These are phyloP conservation scores for Luidia sarsii DNA, from an alignment of 53 echinoderm and acorn worm species.

Conservation along the genomic window DNA sequence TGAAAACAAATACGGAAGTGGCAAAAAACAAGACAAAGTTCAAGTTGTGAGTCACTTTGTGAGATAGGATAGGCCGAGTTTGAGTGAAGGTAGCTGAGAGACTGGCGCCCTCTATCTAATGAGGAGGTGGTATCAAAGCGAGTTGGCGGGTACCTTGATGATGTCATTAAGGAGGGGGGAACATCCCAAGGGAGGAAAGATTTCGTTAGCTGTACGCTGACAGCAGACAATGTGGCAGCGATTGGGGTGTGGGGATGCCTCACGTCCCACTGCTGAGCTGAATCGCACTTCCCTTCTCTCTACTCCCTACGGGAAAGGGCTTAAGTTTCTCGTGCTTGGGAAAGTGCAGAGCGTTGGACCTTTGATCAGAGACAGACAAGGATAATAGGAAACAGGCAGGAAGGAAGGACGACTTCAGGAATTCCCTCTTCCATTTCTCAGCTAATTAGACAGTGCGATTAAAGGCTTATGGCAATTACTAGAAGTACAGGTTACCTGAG, in stretches of 20 bases:
- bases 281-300: conserved; percentile 34
- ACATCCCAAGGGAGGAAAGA: conserved; percentile 25
- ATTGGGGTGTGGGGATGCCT: conserved; percentile 46
- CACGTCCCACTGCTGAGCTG: conserved; percentile 2
- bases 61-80: background rate
- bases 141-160: conserved; percentile 25
- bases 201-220: conserved; percentile 37
- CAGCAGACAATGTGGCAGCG: conserved; percentile 51
- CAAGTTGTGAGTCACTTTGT: conserved; percentile 29
- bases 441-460: conserved; percentile 18
- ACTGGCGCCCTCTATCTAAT: conserved; percentile 28
- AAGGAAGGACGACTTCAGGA: conserved; percentile 46
- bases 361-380: conserved; percentile 22
- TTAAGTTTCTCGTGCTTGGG: background rate
- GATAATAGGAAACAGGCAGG: conserved; percentile 54
- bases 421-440: conserved; percentile 19
- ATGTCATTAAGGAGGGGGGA: conserved; percentile 41
- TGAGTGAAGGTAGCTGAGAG: background rate
- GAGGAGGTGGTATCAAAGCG: background rate
- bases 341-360: background rate
- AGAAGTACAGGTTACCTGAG: conserved; percentile 50
- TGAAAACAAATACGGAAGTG: background rate
- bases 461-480: conserved; percentile 48
- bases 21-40: conserved; percentile 2
- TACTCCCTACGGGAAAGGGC: conserved; percentile 7